Evolutionary conservation across 2,888 invertebrate species (phyloP).

Genomic region (Drosophila anomelani): DNA sequence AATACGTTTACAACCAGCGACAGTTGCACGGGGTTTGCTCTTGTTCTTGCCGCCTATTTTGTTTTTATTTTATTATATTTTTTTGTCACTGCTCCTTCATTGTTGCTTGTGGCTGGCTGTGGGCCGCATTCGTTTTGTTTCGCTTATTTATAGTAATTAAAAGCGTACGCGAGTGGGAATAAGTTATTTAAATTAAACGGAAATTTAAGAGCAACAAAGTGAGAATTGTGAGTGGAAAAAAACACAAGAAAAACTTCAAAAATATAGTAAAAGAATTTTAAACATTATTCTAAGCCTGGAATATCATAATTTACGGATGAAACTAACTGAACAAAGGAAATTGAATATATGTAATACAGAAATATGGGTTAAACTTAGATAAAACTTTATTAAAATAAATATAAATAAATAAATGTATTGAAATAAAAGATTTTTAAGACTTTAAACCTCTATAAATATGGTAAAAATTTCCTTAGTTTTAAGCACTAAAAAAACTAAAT

Average conservation of each 20-base stretch:
- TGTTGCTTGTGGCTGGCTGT: slow-evolving; percentile 22
- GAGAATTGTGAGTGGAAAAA: slow-evolving; percentile 1
- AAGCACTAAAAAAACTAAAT: background rate
- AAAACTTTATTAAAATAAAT: no score
- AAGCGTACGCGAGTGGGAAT: slow-evolving; percentile 32
- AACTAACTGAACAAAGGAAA: background rate
- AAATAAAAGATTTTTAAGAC: background rate
- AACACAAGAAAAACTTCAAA: background rate
- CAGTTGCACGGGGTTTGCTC: slow-evolving; percentile 18
- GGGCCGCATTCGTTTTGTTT: slow-evolving; percentile 41
- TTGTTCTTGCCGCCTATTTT: slow-evolving; percentile 7
- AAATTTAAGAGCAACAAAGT: slow-evolving; percentile 5
- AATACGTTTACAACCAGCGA: slow-evolving; percentile 27
- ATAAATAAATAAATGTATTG: no score
- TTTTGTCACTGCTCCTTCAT: slow-evolving; percentile 27
- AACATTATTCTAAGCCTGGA: no score
- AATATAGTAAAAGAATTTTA: background rate
- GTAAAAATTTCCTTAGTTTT: background rate
- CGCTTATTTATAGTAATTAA: slow-evolving; percentile 41
- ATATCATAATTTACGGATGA: accelerated
- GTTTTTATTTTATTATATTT: slow-evolving; percentile 10
- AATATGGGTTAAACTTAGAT: background rate
- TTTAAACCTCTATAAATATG: background rate
- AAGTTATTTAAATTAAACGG: slow-evolving; percentile 28
- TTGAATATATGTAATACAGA: background rate